Conservation (phyloP, 1,140 invertebrate species). For the Schlechtendalia chinensis region DNA sequence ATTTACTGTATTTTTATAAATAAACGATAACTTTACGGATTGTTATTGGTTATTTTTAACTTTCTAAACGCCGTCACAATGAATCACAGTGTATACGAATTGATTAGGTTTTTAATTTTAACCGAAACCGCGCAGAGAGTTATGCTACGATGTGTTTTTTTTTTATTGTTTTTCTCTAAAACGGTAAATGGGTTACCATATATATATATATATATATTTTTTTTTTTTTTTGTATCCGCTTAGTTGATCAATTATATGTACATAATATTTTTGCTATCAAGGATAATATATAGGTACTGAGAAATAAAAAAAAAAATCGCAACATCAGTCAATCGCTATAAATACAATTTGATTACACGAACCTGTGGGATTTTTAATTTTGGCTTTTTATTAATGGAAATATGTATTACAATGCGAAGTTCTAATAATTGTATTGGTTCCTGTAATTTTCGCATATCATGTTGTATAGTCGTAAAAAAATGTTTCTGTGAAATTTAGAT, state of each 20-base stretch:
- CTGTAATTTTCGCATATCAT: not conserved
- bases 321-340: too few species aligned
- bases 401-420: too few species aligned
- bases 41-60: not conserved
- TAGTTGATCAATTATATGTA: too few species aligned
- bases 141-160: not conserved
- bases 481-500: slow-evolving; percentile 20
- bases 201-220: too few species aligned
- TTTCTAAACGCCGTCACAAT: slow-evolving; percentile 10
- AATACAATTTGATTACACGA: too few species aligned
- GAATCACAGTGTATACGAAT: not conserved
- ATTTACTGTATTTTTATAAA: not conserved
- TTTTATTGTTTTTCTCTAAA: not conserved
- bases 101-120: slow-evolving; percentile 7
- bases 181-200: not conserved
- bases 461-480: not conserved
- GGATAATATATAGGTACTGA: too few species aligned
- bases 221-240: too few species aligned
- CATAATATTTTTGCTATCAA: too few species aligned
- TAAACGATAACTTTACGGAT: slow-evolving; percentile 6
- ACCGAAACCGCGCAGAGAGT: not conserved
- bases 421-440: not conserved
- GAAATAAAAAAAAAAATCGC: too few species aligned
- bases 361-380: too few species aligned
- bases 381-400: too few species aligned